A percentile compares a stretch with the other conserved stretches of the same genome.
These are phyloP conservation scores for Pachyuromys duprasi DNA, from an alignment of 2,797 vertebrate genomes.

Conservation along the genomic window DNA sequence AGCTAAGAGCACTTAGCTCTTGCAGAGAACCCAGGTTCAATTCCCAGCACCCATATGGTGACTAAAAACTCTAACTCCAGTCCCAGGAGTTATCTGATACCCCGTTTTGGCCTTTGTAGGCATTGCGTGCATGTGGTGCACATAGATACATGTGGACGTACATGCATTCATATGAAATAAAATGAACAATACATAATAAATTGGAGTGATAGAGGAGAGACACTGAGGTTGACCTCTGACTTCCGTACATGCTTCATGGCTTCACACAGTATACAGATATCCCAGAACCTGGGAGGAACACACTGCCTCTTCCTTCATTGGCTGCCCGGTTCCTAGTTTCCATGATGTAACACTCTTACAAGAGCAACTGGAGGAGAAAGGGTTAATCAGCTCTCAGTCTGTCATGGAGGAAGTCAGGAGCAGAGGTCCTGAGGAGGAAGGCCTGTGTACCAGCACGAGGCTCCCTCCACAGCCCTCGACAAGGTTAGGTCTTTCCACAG, in stretches of 20 bases:
- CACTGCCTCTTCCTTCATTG: background rate
- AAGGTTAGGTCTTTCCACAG: background rate
- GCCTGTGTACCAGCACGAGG: background rate
- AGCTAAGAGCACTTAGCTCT: background rate
- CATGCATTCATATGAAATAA: background rate
- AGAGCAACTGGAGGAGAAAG: background rate
- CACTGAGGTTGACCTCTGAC: background rate
- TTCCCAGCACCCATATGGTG: background rate
- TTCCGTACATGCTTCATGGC: background rate
- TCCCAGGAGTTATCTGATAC: background rate
- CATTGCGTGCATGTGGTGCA: background rate
- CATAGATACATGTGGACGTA: background rate
- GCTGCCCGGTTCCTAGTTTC: background rate
- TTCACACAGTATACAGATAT: background rate
- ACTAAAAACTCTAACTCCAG: background rate
- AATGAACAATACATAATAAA: background rate
- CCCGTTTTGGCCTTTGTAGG: background rate
- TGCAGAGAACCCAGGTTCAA: background rate
- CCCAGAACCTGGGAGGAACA: background rate
- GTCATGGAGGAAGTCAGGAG: background rate
- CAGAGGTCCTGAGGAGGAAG: background rate
- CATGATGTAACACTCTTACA: no score
- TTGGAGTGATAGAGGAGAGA: background rate
- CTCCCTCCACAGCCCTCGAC: background rate
- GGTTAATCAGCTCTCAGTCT: background rate